Conservation (phyloP, 2,113 vertebrate species). For the Ochotona princeps region DNA sequence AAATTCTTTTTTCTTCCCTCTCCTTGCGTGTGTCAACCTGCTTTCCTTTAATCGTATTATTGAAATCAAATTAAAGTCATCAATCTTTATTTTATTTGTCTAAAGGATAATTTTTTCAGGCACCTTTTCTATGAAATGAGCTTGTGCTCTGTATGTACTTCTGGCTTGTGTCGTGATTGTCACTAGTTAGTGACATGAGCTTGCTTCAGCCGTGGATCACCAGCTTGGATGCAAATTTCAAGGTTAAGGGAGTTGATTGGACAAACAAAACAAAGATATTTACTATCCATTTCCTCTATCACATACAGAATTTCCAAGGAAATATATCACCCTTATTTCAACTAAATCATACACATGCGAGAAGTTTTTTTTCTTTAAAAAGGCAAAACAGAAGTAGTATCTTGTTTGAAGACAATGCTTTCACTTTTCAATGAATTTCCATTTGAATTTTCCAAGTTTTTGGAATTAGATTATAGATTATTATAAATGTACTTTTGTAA, state of each 20-base stretch:
- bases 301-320: constrained; percentile 43
- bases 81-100: constrained; percentile 37
- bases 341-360: background rate
- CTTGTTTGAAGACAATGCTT: background rate
- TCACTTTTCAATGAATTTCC: background rate
- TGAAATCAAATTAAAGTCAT: background rate
- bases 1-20: constrained; percentile 1
- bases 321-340: constrained; percentile 52
- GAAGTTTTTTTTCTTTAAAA: background rate
- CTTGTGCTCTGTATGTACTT: constrained; percentile 34
- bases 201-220: constrained; percentile 76
- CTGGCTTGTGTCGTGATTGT: constrained; percentile 40
- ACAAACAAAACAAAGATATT: constrained; percentile 72
- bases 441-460: background rate
- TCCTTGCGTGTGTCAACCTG: background rate
- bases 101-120: constrained; percentile 31
- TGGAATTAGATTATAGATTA: background rate
- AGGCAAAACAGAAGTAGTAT: background rate
- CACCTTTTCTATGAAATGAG: constrained; percentile 13
- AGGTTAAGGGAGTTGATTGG: constrained; percentile 70
- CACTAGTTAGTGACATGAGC: background rate
- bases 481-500: background rate
- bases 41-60: background rate
- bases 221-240: constrained; percentile 67
- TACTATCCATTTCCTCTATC: constrained; percentile 42